Conservation (phyloP, 2,113 vertebrate species). For the Ciconia boyciana region DNA sequence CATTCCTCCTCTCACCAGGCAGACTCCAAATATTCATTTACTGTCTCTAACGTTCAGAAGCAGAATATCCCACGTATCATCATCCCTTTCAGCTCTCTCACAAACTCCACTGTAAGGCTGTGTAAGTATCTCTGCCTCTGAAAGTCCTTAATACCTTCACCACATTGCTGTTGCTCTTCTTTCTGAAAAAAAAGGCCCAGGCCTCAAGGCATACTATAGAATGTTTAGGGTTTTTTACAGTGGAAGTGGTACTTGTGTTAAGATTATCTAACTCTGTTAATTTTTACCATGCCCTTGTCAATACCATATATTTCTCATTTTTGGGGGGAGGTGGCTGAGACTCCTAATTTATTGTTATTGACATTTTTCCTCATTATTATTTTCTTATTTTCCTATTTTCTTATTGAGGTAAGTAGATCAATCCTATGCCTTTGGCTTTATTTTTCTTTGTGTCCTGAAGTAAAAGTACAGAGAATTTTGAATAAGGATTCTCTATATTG, state of each 20-base stretch:
- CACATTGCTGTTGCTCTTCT: background rate
- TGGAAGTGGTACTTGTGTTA: background rate
- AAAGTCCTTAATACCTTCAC: background rate
- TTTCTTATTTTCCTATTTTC: background rate
- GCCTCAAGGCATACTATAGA: background rate
- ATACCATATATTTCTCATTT: background rate
- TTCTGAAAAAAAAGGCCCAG: background rate
- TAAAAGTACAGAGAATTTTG: background rate
- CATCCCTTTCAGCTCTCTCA: background rate
- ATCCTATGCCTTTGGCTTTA: background rate
- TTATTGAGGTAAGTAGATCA: background rate
- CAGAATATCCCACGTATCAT: background rate
- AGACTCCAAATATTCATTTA: background rate
- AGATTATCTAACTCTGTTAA: background rate
- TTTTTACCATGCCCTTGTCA: background rate
- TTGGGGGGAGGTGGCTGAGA: rapidly evolving
- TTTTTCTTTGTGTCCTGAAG: background rate
- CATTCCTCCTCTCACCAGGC: background rate
- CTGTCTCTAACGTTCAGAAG: background rate
- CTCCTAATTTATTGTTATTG: background rate
- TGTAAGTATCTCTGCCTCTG: background rate
- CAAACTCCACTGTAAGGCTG: background rate
- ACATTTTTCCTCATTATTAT: background rate
- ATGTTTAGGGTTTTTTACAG: background rate
- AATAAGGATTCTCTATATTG: background rate